Conservation (phyloP, 2,888 invertebrate species). For the Chloroclysta siterata region DNA sequence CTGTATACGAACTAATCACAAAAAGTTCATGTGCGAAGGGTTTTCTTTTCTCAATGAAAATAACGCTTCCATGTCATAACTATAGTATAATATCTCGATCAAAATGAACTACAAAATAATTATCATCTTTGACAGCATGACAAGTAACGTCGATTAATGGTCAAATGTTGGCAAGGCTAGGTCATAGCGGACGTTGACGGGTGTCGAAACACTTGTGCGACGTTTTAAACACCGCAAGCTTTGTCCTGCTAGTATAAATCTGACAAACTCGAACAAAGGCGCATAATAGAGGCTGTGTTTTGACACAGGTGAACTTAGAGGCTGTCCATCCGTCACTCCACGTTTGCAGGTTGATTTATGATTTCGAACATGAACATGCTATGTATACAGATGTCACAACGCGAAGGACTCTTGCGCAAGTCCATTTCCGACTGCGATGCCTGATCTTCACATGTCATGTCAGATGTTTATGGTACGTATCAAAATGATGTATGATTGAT, state of each 20-base stretch:
- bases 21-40: too few relatives aligned
- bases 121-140: constrained; percentile 50
- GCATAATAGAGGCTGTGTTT: constrained; percentile 67
- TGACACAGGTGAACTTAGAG: constrained; percentile 69
- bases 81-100: background rate
- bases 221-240: constrained; percentile 64
- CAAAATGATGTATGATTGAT: constrained; percentile 16
- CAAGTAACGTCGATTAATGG: constrained; percentile 52
- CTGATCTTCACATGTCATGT: constrained; percentile 30
- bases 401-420: constrained; percentile 46
- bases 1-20: too few relatives aligned
- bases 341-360: constrained; percentile 70
- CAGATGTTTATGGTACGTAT: constrained; percentile 11
- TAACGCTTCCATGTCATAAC: background rate
- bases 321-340: constrained; percentile 65
- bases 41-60: background rate
- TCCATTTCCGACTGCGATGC: constrained; percentile 32
- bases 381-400: constrained; percentile 44
- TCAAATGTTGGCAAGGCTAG: constrained; percentile 59
- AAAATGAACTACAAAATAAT: constrained; percentile 11
- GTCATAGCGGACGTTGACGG: constrained; percentile 72
- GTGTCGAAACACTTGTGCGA: constrained; percentile 76
- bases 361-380: constrained; percentile 55
- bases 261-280: constrained; percentile 69
- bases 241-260: constrained; percentile 64